Evolutionary conservation across 2,797 vertebrate species (phyloP).

Genomic region (Xenops minutus): DNA sequence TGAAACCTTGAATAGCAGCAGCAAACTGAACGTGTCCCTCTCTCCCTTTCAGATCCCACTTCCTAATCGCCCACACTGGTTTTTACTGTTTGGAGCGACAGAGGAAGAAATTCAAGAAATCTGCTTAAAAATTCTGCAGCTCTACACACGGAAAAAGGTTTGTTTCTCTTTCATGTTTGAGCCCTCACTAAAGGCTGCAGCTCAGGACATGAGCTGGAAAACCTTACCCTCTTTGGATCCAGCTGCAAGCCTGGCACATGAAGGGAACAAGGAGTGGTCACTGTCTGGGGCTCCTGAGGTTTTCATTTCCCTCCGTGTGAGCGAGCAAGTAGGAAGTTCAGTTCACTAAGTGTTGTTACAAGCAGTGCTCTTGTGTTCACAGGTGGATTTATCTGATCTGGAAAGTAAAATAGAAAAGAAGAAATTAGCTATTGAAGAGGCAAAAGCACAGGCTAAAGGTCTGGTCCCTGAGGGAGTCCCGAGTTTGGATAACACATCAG

Average conservation of each 20-base stretch:
- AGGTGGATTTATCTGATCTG: slow-evolving; percentile 79
- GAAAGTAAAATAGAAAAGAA: slow-evolving; percentile 93
- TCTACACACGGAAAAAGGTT: slow-evolving; percentile 83
- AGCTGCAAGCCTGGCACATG: neutral
- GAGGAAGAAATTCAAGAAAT: slow-evolving; percentile 85
- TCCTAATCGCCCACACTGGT: slow-evolving; percentile 85
- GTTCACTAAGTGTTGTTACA: neutral
- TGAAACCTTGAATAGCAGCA: neutral
- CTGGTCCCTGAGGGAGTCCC: slow-evolving; percentile 73
- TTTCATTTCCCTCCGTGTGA: neutral
- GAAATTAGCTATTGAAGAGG: slow-evolving; percentile 89
- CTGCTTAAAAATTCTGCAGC: slow-evolving; percentile 80
- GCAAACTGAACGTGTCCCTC: neutral
- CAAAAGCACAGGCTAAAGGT: slow-evolving; percentile 92
- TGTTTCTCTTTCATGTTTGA: neutral
- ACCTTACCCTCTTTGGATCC: neutral
- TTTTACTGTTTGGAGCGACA: slow-evolving; percentile 81
- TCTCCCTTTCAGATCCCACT: slow-evolving; percentile 78
- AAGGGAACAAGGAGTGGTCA: neutral
- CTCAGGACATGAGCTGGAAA: neutral
- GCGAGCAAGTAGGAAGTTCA: neutral
- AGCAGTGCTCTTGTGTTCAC: neutral
- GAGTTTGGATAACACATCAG: slow-evolving; percentile 64
- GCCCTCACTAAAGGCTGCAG: neutral
- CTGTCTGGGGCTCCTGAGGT: neutral